These are phyloP conservation scores for Passer montanus DNA, from an alignment of 2,113 vertebrate species.

Conservation along the genomic window DNA sequence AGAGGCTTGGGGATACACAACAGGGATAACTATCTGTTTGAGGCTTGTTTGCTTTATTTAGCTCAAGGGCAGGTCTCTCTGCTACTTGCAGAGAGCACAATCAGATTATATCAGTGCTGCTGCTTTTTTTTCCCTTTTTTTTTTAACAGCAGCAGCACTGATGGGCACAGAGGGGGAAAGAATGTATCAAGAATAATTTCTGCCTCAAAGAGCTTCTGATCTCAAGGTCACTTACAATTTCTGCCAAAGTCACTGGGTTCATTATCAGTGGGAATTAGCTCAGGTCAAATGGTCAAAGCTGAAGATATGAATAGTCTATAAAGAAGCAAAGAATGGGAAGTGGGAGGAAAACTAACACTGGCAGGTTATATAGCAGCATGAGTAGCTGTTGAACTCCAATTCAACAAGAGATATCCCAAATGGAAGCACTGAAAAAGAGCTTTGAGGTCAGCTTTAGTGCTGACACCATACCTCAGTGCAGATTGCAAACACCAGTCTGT, in stretches of 20 bases:
- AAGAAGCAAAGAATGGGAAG: not conserved
- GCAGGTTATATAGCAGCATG: not conserved
- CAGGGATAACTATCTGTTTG: conserved; percentile 15
- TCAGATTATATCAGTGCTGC: not conserved
- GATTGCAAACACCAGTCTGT: not conserved
- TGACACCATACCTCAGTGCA: not conserved
- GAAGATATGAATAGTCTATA: not conserved
- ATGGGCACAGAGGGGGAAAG: not conserved
- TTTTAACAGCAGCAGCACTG: not conserved
- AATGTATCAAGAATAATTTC: not conserved
- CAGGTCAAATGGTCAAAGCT: not conserved
- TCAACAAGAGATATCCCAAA: not conserved
- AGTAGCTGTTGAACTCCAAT: not conserved
- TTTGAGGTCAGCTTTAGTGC: not conserved
- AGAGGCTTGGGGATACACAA: not conserved
- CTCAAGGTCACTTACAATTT: not conserved
- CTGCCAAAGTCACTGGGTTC: not conserved
- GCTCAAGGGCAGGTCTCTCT: conserved; percentile 37
- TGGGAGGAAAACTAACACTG: not conserved
- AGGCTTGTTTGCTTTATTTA: conserved; percentile 38
- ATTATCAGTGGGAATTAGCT: not conserved
- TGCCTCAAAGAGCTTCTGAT: not conserved
- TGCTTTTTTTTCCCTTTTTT: not conserved
- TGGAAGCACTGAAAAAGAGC: not conserved
- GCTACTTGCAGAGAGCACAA: not conserved